Percentiles rank a stretch among this genome's conserved stretches.
These are phyloP conservation scores for Carabus problematicus DNA, from an alignment of 2,888 invertebrate species.

Conservation along the genomic window DNA sequence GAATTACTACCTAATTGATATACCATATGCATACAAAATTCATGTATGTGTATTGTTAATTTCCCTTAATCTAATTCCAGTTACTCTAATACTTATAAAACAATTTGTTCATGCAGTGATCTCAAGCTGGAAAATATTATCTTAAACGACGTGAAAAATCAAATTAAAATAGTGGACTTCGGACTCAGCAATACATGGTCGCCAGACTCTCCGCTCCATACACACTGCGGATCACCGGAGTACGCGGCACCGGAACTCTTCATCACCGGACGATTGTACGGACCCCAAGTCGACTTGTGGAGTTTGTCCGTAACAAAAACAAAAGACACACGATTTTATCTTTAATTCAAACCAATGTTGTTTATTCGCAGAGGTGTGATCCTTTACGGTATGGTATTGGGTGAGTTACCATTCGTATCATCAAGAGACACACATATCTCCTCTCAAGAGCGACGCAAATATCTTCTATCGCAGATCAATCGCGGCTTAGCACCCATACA, in stretches of 20 bases:
- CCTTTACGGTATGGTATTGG: slow-evolving; percentile 77
- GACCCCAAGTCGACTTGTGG: slow-evolving; percentile 81
- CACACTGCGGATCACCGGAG: slow-evolving; percentile 81
- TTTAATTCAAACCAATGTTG: slow-evolving; percentile 14
- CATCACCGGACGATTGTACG: slow-evolving; percentile 71
- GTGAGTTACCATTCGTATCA: slow-evolving; percentile 70
- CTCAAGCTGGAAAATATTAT: slow-evolving; percentile 83
- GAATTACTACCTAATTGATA: too few relatives aligned
- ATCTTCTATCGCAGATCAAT: slow-evolving; percentile 71
- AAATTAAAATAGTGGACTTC: slow-evolving; percentile 79
- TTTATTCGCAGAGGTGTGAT: slow-evolving; percentile 69
- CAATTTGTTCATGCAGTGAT: slow-evolving; percentile 63
- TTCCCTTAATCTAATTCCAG: neutral
- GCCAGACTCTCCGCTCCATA: slow-evolving; percentile 67
- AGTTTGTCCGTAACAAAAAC: slow-evolving; percentile 66
- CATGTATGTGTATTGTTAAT: neutral
- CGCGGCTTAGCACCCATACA: slow-evolving; percentile 70
- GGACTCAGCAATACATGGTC: slow-evolving; percentile 75
- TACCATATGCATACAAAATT: neutral
- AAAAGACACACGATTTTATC: neutral
- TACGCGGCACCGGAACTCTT: slow-evolving; percentile 83
- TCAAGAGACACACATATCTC: slow-evolving; percentile 56
- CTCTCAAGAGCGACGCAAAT: slow-evolving; percentile 65
- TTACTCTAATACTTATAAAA: neutral
- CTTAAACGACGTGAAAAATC: slow-evolving; percentile 70